phyloP scores from a whole-genome alignment of 1,140 invertebrate species.

The Caerostris darwini region DNA sequence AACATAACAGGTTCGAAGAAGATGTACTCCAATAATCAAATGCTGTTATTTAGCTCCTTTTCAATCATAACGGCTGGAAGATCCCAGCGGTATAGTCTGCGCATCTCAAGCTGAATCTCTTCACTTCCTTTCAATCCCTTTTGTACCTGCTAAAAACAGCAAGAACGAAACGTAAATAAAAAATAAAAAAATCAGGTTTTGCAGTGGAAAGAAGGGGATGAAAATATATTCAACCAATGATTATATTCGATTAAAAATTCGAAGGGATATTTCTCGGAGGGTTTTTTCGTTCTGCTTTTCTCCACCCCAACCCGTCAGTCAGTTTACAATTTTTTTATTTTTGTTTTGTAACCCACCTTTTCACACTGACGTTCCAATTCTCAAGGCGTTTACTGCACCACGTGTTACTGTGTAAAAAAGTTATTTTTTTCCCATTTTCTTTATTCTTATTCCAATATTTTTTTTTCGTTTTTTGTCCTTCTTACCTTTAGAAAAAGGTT shows the following conservation, averaged over 20 bases:
- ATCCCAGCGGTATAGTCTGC: too few species aligned
- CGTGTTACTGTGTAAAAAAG: conserved; percentile 67
- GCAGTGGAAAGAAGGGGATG: neutral
- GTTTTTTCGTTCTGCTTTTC: conserved; percentile 62
- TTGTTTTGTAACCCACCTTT: neutral
- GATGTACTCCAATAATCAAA: too few species aligned
- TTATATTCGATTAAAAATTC: conserved; percentile 66
- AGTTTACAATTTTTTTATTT: conserved; percentile 53
- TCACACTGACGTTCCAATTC: conserved; percentile 56
- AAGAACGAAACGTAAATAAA: too few species aligned
- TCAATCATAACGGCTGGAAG: too few species aligned
- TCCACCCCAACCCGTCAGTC: neutral
- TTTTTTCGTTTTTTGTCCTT: conserved; percentile 11
- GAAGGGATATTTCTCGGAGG: conserved; percentile 71
- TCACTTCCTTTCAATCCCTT: too few species aligned
- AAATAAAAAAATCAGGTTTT: too few species aligned
- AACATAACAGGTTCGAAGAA: neutral
- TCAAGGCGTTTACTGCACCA: conserved; percentile 65
- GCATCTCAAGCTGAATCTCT: too few species aligned
- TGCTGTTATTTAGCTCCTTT: too few species aligned
- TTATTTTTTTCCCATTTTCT: neutral
- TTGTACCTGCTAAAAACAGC: too few species aligned
- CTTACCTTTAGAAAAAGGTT: conserved; percentile 63
- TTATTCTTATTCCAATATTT: conserved; percentile 24
- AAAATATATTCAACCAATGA: conserved; percentile 76